phyloP scores from a whole-genome alignment of 2,888 invertebrate genomes.

The Ellobium chinense region DNA sequence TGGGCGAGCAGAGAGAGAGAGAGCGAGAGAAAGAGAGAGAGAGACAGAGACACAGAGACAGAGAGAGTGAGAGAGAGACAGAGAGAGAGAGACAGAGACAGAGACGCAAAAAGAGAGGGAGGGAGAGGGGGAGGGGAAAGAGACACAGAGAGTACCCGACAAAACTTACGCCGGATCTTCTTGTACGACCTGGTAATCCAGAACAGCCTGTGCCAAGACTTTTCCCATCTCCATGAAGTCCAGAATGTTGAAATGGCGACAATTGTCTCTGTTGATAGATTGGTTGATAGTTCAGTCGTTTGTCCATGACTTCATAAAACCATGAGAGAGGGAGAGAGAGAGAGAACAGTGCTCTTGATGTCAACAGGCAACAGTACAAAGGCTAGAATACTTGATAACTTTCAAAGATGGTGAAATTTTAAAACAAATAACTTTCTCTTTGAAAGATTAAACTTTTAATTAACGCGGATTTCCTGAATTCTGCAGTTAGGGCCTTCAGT shows the following conservation, averaged over 20 bases:
- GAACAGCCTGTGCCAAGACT: constrained; percentile 68
- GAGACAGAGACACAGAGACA: neutral
- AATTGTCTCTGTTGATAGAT: constrained; percentile 60
- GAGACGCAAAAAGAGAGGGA: neutral
- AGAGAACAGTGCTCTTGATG: too few species aligned
- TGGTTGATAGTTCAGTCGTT: too few species aligned
- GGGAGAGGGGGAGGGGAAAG: neutral
- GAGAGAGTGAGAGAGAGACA: neutral
- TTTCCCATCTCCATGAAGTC: constrained; percentile 77
- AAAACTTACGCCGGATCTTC: constrained; percentile 74
- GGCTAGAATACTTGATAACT: too few species aligned
- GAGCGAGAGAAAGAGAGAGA: neutral
- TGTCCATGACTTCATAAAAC: too few species aligned
- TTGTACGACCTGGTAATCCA: constrained; percentile 69
- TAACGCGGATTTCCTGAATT: too few species aligned
- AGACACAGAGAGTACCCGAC: neutral
- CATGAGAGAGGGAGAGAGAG: too few species aligned
- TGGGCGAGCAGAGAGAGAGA: neutral
- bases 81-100: neutral
- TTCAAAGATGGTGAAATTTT: too few species aligned
- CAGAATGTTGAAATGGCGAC: constrained; percentile 74
- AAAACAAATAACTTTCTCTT: too few species aligned
- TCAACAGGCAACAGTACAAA: too few species aligned
- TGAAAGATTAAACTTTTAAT: too few species aligned
- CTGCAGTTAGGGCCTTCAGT: too few species aligned